Evolutionary conservation across 2,888 invertebrate genomes (phyloP), one percentile per base, ranked within the genome.

Genomic region (Himalopsyche anomala): DNA sequence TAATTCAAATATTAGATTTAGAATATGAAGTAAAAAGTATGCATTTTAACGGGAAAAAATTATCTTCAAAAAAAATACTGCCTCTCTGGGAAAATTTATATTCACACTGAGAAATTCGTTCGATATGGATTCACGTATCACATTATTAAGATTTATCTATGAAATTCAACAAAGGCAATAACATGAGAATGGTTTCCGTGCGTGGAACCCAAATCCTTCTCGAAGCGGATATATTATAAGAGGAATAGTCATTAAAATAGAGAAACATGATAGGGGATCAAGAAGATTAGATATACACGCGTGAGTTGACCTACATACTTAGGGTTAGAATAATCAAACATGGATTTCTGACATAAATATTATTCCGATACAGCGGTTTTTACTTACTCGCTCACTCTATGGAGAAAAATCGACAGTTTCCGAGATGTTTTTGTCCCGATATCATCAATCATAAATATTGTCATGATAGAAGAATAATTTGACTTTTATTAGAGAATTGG

Each of bases 221-320:
- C 74, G 19, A 15, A 36, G 36, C 74, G 74, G 74, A 74, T 74
- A 74, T 74, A 74, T 74, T 74, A 74, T 74, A 74, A 19, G 62
- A 62, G 74, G 74, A 74, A 74, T 74, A 74, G 74, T 74, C 74
- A 74, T 74, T 74, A 74, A 74, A 74, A 74, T 74, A 74, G 74
- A 74, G 74, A 74, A 74, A 74, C 74, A 74, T 74, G 74, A 74
- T 74, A 74, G 74, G 74, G 74, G 74, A 74, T 74, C 74, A 74
- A 74, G 74, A 15, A 74, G 74, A 74, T 74, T 74, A 74, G 74
- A 74, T 74, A 36, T 74, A 28, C 36, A 36, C 38, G 74, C 74
- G 74, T 74, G 36, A 74, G 74, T 74, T 74, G 74, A 74, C 74
- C 74, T 74, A 74, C 74, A 74, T 74, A 74, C 74, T 36, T 74